Evolutionary conservation across 1,140 invertebrate genomes (phyloP).

Genomic region (Drosophila leontia): DNA sequence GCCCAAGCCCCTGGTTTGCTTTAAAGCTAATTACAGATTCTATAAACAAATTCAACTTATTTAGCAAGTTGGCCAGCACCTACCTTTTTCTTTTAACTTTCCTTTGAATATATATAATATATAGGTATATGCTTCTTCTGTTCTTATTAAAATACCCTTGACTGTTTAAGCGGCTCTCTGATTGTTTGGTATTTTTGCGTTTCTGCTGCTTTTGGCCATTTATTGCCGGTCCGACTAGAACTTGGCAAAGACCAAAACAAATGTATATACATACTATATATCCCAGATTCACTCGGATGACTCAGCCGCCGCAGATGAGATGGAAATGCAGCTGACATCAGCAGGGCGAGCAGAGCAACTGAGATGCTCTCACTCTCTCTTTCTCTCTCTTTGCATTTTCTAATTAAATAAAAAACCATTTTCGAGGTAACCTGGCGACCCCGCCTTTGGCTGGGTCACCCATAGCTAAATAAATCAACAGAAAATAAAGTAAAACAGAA

Average conservation of each 20-base stretch:
- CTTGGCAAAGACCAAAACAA: constrained; percentile 52
- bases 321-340: constrained; percentile 41
- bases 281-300: constrained; percentile 16
- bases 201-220: constrained; percentile 50
- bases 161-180: constrained; percentile 6
- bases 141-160: not conserved
- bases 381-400: constrained; percentile 8
- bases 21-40: too few species aligned
- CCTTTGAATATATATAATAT: not conserved
- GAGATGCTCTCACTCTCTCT: not conserved
- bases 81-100: too few species aligned
- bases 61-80: not conserved
- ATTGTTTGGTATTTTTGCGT: constrained; percentile 26
- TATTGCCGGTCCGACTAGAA: constrained; percentile 40
- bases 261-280: constrained; percentile 22
- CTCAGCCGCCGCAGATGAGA: constrained; percentile 29
- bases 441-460: constrained; percentile 27
- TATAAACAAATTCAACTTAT: too few species aligned
- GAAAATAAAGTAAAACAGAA: constrained; percentile 17
- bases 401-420: constrained; percentile 39
- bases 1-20: too few species aligned
- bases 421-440: constrained; percentile 37
- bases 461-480: constrained; percentile 28
- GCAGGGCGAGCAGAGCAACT: constrained; percentile 1
- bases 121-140: not conserved